Base-by-base conservation (phyloP, 2,113 vertebrate species). In the Probosciger aterrimus region DNA sequence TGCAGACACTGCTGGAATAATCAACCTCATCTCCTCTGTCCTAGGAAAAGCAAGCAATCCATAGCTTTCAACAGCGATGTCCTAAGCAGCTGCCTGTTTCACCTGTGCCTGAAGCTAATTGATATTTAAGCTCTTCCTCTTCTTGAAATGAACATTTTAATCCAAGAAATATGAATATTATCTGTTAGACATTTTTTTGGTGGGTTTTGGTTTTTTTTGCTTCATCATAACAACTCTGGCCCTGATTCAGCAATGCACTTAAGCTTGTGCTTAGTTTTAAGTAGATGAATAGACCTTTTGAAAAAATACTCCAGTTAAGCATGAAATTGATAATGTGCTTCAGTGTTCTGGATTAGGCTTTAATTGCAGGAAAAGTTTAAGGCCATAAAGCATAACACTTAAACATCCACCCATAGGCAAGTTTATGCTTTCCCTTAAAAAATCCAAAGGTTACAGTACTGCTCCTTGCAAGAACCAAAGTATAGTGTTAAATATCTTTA, bases 211-310 rank as follows among this genome's bases (percentile, higher is more conserved):
- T 88, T 12, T 18, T 63, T 59, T 86, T 64, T 83, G 9, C 76
- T 88, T 79, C 39, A 47, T 69, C 55, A 11, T 94, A 93, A 94
- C 44, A 83, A 83, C 55, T 81, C 81, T 95, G 95, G 95, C 90
- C 65, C 22, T 2, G 2, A 20, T 81, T 94, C 96, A 97, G 92
- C 73, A 95, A 96, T 92, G 93, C 93, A 93, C 92, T 96, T 96
- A 96, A 88, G 73, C 82, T 84, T 62, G 70, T 82, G 69, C 92
- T 95, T 95, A 94, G 78, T 70, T 96, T 96, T 95, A 94, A 92
- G 86, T 62, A 94, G 77, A 86, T 94, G 86, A 95, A 88, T 86
- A 88, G 86, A 62, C 13, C 90, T 79, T 80, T 62, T 93, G 90
- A 90, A 94, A 96, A 96, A 93, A 89, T 37, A 33, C 35, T 82